These are phyloP conservation scores for Grammomys dolichurus DNA, from an alignment of 2,113 vertebrate genomes.

Conservation along the genomic window DNA sequence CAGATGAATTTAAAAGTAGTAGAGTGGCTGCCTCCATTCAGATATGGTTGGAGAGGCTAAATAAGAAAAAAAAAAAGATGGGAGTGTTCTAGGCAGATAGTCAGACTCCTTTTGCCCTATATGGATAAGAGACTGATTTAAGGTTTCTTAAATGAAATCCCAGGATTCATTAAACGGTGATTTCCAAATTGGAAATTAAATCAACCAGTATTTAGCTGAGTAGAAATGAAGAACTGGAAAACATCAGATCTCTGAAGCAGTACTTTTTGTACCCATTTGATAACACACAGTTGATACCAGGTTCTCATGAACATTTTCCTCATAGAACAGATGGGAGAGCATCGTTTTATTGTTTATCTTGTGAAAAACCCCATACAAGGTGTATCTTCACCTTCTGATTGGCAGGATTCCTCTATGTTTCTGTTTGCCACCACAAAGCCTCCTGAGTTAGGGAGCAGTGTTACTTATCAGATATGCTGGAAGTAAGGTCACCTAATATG, in stretches of 20 bases:
- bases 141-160: neutral
- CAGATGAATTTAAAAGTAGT: neutral
- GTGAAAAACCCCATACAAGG: neutral
- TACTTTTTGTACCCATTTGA: fast-evolving
- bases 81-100: neutral
- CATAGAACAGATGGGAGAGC: no score
- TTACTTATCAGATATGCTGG: neutral
- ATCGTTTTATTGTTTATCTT: neutral
- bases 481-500: fast-evolving
- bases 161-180: neutral
- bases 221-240: neutral
- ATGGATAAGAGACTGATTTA: neutral
- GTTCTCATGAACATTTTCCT: neutral
- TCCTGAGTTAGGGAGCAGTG: neutral
- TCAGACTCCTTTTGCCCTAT: neutral
- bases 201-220: neutral
- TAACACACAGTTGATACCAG: neutral
- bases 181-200: neutral
- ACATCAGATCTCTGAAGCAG: neutral
- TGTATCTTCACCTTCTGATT: neutral
- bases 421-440: neutral
- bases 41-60: no score
- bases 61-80: neutral
- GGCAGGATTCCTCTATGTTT: neutral
- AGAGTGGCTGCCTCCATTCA: neutral